Evolutionary conservation across 2,797 vertebrate species (phyloP), one percentile per base, ranked within the genome.

Genomic region (Pangasius mekongensis): DNA sequence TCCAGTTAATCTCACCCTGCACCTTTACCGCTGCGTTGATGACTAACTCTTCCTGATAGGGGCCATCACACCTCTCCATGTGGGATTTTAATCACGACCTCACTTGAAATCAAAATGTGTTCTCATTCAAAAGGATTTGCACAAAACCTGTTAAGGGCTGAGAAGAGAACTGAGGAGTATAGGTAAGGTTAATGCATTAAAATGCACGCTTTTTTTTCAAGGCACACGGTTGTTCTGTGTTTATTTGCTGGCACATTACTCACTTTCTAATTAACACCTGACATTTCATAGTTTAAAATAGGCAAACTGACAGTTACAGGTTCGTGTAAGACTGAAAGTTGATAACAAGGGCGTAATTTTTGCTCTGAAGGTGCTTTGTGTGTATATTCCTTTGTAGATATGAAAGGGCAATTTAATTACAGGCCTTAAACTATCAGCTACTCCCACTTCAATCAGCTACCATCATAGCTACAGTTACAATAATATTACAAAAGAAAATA

Each of bases 221-320:
- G 64, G n/a, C 18, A 54, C 30, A 33, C 20, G 24, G 69, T 84
- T 84, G 47, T 69, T 69, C 47, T 84, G n/a, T 69, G 83, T 69
- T 69, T 84, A 54, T 69, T 14, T 62, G 36, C 39, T 77, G 84
- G 69, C 88, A 39, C 74, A 49, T 39, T 54, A 52, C 69, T 85
- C 69, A n/a, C 36, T 66, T 74, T 90, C 84, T 87, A 89, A 89
- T 88, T 90, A 91, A 36, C 91, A 39, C 88, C 84, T 88, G 60
- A n/a, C 64, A 82, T 76, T 88, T 89, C 84, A 85, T 47, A 33
- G 83, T 71, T 88, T 82, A 33, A 90, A 87, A 87, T 81, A 89
- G 62, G 47, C 73, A 33, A 71, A 89, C 43, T 87, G 69, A 78
- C 88, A 86, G 60, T 66, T 66, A 60, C 52, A 49, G 58, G 80